phyloP scores from a whole-genome alignment of 2,113 vertebrate species.

The Diglossa brunneiventris region DNA sequence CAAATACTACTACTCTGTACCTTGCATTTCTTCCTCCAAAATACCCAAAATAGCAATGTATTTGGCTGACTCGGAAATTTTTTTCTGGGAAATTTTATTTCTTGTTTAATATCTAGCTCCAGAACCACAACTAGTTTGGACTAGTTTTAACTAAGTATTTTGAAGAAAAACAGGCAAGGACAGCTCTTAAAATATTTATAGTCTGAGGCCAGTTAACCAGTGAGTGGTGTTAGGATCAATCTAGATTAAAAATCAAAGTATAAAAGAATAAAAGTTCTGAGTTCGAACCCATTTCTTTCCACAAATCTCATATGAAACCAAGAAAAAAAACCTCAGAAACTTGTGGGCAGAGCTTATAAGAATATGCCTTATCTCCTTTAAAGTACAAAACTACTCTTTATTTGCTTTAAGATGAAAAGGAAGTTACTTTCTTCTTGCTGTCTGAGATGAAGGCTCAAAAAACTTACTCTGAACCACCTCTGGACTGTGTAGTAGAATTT shows the following conservation, averaged over 20 bases:
- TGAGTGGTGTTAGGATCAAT: neutral
- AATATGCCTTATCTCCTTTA: neutral
- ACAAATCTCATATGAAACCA: neutral
- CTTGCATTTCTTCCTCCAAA: neutral
- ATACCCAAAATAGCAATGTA: neutral
- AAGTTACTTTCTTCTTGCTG: neutral
- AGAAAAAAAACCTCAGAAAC: neutral
- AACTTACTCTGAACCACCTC: neutral
- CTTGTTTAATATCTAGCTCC: neutral
- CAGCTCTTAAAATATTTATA: neutral
- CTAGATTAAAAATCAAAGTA: neutral
- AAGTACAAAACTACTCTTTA: neutral
- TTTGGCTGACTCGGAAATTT: neutral
- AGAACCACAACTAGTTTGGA: neutral
- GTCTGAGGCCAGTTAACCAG: neutral
- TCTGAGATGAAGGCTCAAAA: neutral
- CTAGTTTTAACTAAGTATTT: neutral
- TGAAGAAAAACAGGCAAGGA: neutral
- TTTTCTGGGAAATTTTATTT: neutral
- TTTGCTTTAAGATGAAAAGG: neutral
- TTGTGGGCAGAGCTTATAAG: neutral
- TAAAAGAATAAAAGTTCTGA: neutral
- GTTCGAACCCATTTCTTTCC: neutral
- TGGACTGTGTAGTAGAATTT: neutral
- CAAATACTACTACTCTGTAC: neutral